A percentile compares a stretch with the other conserved stretches of the same genome.
Evolutionary conservation across 2,113 vertebrate species (phyloP).

Genomic region (Dipodomys ordii): DNA sequence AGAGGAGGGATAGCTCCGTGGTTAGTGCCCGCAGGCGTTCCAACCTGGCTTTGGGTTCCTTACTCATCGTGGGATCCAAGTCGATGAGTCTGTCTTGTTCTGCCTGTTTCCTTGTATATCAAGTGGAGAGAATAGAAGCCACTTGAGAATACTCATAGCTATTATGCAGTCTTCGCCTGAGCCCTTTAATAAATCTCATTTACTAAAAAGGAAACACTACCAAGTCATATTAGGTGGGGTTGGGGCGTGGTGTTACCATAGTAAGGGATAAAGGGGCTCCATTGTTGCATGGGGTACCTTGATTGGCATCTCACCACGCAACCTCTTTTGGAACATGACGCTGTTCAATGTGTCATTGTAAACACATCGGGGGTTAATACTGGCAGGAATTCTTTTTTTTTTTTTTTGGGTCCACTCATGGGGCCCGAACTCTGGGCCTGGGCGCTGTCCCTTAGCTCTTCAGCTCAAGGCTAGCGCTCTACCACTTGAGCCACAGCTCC

Average conservation of each 20-base stretch:
- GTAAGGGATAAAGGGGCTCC: background rate
- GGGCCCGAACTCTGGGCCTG: too few species aligned
- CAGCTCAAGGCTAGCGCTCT: too few species aligned
- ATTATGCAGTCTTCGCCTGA: background rate
- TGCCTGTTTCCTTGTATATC: background rate
- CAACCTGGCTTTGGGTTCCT: background rate
- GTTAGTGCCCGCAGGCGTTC: background rate
- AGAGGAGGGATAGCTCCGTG: background rate
- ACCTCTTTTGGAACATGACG: background rate
- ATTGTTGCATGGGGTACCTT: background rate
- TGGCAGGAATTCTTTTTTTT: background rate
- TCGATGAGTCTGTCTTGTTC: background rate
- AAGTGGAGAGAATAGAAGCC: background rate
- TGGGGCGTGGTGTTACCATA: background rate
- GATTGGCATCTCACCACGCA: background rate
- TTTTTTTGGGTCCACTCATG: too few species aligned
- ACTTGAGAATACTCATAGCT: background rate
- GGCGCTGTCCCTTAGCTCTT: too few species aligned
- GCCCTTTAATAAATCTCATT: background rate
- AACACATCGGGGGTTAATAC: background rate
- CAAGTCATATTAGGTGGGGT: background rate
- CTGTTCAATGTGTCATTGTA: background rate
- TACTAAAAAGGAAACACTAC: background rate
- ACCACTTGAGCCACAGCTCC: too few species aligned
- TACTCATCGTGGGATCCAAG: background rate